These are phyloP conservation scores for Copsychus sechellarum DNA, from an alignment of 2,113 vertebrate species.

Conservation along the genomic window DNA sequence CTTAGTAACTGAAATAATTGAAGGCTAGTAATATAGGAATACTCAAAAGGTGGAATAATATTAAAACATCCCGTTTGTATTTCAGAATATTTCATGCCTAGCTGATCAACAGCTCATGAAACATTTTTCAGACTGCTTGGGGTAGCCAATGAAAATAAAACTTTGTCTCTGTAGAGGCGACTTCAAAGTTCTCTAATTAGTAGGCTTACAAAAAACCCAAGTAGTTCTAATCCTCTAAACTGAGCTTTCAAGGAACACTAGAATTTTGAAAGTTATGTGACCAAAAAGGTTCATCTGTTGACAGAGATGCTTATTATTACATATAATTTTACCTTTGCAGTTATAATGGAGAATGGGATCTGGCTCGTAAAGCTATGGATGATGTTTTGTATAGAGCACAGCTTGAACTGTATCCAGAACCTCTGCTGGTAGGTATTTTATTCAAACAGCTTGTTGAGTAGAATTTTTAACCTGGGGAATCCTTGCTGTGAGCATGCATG, in stretches of 20 bases:
- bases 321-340: constrained; percentile 69
- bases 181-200: not conserved
- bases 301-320: not conserved
- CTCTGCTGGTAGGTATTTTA: constrained; percentile 86
- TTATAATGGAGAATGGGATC: constrained; percentile 94
- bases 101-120: not conserved
- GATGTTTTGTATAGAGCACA: constrained; percentile 94
- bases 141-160: not conserved
- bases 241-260: not conserved
- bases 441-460: not conserved
- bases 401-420: constrained; percentile 94
- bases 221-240: not conserved
- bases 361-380: constrained; percentile 94
- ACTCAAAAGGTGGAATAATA: not conserved
- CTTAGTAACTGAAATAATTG: not conserved
- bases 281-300: not conserved
- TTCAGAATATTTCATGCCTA: not conserved
- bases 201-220: not conserved
- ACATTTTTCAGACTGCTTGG: not conserved
- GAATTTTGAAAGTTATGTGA: not conserved
- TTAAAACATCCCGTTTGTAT: not conserved
- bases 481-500: not conserved
- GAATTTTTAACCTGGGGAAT: not conserved
- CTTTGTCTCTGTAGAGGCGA: not conserved
- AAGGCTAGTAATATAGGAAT: not conserved